Conservation (phyloP, 2,797 vertebrate genomes). For the Buphagus erythrorhynchus region DNA sequence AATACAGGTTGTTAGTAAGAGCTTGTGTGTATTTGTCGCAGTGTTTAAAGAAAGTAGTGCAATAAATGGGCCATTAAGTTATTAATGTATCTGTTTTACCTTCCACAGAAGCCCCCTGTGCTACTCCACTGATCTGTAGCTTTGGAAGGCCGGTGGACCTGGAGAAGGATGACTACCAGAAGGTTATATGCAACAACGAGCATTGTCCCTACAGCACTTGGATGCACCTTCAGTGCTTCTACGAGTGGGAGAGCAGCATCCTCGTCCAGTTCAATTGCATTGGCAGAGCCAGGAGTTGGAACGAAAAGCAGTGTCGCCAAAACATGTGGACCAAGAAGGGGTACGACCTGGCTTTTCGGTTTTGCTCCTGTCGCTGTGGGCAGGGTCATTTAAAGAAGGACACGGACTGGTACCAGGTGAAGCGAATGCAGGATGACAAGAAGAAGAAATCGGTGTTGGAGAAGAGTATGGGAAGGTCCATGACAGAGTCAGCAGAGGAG, state of each 20-base stretch:
- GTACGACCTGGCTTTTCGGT: constrained; percentile 96
- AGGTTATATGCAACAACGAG: constrained; percentile 96
- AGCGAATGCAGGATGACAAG: constrained; percentile 93
- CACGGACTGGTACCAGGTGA: constrained; percentile 98
- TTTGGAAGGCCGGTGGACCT: constrained; percentile 88
- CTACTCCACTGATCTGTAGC: constrained; percentile 94
- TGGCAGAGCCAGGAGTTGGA: constrained; percentile 96
- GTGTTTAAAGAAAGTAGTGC: neutral
- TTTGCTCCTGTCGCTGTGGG: constrained; percentile 97
- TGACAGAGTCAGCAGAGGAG: constrained; percentile 84
- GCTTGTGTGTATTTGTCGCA: accelerated
- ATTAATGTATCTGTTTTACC: neutral
- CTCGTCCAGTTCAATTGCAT: constrained; percentile 98
- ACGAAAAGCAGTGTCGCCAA: constrained; percentile 98
- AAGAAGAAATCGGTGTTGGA: constrained; percentile 89
- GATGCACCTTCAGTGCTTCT: constrained; percentile 99
- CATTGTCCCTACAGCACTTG: constrained; percentile 92
- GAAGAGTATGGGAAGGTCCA: constrained; percentile 81
- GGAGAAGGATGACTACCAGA: constrained; percentile 98
- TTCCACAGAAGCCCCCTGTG: constrained; percentile 88
- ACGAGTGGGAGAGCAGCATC: constrained; percentile 99
- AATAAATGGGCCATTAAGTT: neutral
- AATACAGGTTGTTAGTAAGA: neutral
- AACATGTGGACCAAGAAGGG: constrained; percentile 99
- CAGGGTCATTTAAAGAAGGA: constrained; percentile 98